phyloP scores from a whole-genome alignment of 1,140 invertebrate species.

The Meloidogyne hapla region DNA sequence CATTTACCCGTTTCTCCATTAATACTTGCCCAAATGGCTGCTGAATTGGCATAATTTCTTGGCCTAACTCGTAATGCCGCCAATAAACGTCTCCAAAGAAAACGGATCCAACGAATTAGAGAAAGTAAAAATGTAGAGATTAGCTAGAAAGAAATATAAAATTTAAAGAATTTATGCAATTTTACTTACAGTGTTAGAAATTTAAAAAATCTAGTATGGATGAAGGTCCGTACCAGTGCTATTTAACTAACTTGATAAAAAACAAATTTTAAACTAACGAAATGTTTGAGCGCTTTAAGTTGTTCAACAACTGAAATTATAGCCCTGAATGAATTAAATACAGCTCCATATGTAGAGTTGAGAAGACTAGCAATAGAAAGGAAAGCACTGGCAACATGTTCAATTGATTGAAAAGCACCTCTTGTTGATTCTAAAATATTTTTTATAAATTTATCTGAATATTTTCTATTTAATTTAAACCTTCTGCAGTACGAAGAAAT shows the following conservation, averaged over 20 bases:
- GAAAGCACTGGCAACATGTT: conserved; percentile 84
- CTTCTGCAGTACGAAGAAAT: background rate
- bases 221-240: too few relatives aligned
- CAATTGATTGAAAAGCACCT: conserved; percentile 87
- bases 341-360: conserved; percentile 88
- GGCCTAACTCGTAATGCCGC: conserved; percentile 51
- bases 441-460: background rate
- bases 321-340: conserved; percentile 89
- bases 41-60: conserved; percentile 51
- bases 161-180: background rate
- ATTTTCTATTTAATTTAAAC: too few relatives aligned
- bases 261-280: conserved; percentile 79
- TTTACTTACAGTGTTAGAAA: conserved; percentile 33
- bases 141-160: conserved; percentile 40
- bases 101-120: conserved; percentile 41
- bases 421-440: conserved; percentile 81
- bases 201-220: background rate
- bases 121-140: conserved; percentile 41
- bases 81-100: conserved; percentile 51
- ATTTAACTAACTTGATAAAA: conserved; percentile 72
- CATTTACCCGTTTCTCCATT: conserved; percentile 1
- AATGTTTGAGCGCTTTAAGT: conserved; percentile 77
- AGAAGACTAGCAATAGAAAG: conserved; percentile 91
- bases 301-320: conserved; percentile 92
- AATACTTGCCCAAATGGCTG: conserved; percentile 48